Conservation (phyloP, 92 coral and sea anemone species). For the Heliopora coerulea region DNA sequence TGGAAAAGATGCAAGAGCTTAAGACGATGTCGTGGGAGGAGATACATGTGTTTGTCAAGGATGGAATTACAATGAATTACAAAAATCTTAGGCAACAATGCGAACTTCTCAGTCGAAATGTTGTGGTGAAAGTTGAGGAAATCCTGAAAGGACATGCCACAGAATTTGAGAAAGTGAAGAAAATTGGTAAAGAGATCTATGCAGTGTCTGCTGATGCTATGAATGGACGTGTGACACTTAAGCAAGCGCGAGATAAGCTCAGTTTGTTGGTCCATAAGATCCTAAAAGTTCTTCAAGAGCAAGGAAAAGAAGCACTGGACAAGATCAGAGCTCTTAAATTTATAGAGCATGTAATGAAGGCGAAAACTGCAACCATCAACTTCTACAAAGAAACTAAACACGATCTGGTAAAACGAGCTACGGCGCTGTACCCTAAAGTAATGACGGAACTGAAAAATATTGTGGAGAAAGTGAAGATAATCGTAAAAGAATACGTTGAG, state of each 20-base stretch:
- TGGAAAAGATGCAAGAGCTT: slow-evolving; percentile 3
- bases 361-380: neutral
- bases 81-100: neutral
- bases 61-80: slow-evolving; percentile 7
- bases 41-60: neutral
- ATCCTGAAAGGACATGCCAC: no score
- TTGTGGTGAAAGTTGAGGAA: no score
- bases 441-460: slow-evolving; percentile 17
- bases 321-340: slow-evolving; percentile 18
- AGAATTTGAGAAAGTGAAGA: no score
- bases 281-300: slow-evolving; percentile 3
- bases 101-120: no score
- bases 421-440: slow-evolving; percentile 18
- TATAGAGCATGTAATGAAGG: neutral
- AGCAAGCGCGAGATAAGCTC: slow-evolving; percentile 46
- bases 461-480: slow-evolving; percentile 38
- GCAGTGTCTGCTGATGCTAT: no score
- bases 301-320: slow-evolving; percentile 2
- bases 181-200: no score
- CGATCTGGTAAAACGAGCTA: neutral
- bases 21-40: slow-evolving; percentile 18
- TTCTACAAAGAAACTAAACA: neutral
- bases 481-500: slow-evolving; percentile 50
- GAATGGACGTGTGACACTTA: slow-evolving; percentile 24
- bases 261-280: slow-evolving; percentile 41